Base-by-base conservation (phyloP, 2,113 vertebrate genomes). In the Xenus cinereus region DNA sequence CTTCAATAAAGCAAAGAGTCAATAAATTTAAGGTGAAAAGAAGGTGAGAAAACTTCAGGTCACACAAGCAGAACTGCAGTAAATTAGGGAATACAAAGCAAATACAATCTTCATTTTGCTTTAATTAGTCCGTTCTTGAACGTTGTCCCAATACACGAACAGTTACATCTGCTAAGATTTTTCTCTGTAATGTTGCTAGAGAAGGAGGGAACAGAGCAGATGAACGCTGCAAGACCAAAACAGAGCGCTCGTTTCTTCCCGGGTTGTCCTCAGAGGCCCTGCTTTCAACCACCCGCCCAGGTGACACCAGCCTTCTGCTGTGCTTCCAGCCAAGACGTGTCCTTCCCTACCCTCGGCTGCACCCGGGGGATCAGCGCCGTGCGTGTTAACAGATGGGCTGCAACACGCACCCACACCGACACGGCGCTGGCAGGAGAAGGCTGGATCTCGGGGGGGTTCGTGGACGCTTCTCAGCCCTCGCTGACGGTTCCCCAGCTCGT, bases 261-360 rank as follows among this genome's bases (percentile, higher is more conserved):
- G 7, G 0, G 2, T 68, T 33, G 45, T 33, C 24, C 32, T 35
- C 2, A 0, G 39, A 14, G 27, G 24, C 33, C 7, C 13, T 11
- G 45, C n/a, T 3, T 39, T 35, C 78, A 68, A 72, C 14, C 39
- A 56, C 3, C 10, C 4, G 0, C 28, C 16, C 46, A 20, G 54
- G 16, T 3, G 45, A 39, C 27, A 27, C 0, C 0, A n/a, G 59
- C 3, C 19, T 71, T 53, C 50, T 35, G 24, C 83, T 22, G 41
- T 2, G 1, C 21, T 48, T 24, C 71, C 27, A 62, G n/a, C 33
- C 53, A 20, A 32, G 37, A 18, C 0, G 1, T 0, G 27, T 3
- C 53, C 62, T 4, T 20, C 5, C 54, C 14, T 6, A 27, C 30
- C 6, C 39, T 12, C 3, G 8, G 3, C 23, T 8, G 33, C 35